Base-by-base conservation (phyloP, 2,797 vertebrate species). In the Pseudochirops cupreus region DNA sequence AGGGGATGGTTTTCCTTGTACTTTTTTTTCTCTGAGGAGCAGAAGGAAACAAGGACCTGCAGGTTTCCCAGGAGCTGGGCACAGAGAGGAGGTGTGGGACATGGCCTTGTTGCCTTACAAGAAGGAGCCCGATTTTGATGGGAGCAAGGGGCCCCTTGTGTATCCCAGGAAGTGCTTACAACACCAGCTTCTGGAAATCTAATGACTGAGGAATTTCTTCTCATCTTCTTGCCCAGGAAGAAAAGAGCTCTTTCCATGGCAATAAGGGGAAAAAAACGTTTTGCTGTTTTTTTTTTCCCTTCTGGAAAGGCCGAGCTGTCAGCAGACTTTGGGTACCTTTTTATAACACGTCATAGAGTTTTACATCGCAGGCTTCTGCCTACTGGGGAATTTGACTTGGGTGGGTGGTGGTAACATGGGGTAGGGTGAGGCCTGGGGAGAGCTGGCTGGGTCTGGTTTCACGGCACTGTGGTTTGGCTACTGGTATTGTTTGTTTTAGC, bases 1-100 rank as follows among this genome's bases (percentile, higher is more conserved):
- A 98, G 98, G 97, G 96, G 97, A 97, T 97, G 98, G 96, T 98
- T 98, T 97, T 92, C 56, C 53, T 16, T 21, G 46, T 91, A 89
- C 28, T 95, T 91, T 90, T 91, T 53, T 53, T 24, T 11, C 18
- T 97, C 98, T 94, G 94, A 97, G 97, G 97, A 98, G 97, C 98
- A 96, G 95, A 94, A 92, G 92, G 95, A 98, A 98, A 90, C 59
- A 62, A 97, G 91, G 94, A 74, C 59, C 56, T 97, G 56, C 92
- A 67, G 95, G 53, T 53, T 82, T 90, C 94, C 67, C 96, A 7
- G 96, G 92, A 95, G 74, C 90, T 87, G 67, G 97, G 91, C 96
- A n/a, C 92, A 97, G 97, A 96, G 94, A 55, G 97, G 67, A 96
- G 94, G 92, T 97, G 95, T 52, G 58, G 87, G 92, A 16, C 92